Base-by-base conservation (phyloP, 64 coral and sea anemone genomes). In the Pachyseris speciosa region DNA sequence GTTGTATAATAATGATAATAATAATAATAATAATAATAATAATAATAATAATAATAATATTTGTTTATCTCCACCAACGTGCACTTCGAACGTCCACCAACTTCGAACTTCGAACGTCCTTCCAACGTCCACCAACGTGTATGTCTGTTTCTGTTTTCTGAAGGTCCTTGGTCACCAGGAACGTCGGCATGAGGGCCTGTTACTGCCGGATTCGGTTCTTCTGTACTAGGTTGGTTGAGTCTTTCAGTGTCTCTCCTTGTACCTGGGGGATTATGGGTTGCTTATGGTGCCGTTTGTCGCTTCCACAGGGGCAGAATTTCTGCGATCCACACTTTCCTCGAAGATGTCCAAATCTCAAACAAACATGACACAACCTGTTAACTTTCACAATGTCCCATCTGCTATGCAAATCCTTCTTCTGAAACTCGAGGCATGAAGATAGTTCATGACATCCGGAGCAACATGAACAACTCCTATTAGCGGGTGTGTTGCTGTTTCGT, bases 291-390 rank as follows among this genome's bases (percentile, higher is more conserved):
- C 74, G 85, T 45, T 70, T 67, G 5, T 83, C 48, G 11, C 37
- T 43, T 26, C 64, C 19, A 37, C 92, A 83, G 9, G 45, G 29
- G 60, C 92, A 94, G 49, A 60, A 58, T 17, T 80, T 22, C 19
- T 40, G 57, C 1, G 85, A 94, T 8, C 30, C 40, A 31, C 74
- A 94, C 47, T 70, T 64, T 27, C 22, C 67, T 57, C 86, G 72
- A 4, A 42, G 43, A 30, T 94, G 92, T 50, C 92, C 92, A 10
- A 77, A 7, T 28, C 44, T 75, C 30, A 94, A 38, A 50, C 85
- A 94, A 15, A 84, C 67, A 67, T 94, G 92, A 45, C 92, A 94
- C 22, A 94, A 29, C 32, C 28, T 94, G 2, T 83, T 66, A 75
- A 2, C 85, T 86, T n/a, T 73, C 78, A 22, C 33, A 25, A 94